Conservation (phyloP, 1,140 invertebrate species). For the Drosophila orosa region DNA sequence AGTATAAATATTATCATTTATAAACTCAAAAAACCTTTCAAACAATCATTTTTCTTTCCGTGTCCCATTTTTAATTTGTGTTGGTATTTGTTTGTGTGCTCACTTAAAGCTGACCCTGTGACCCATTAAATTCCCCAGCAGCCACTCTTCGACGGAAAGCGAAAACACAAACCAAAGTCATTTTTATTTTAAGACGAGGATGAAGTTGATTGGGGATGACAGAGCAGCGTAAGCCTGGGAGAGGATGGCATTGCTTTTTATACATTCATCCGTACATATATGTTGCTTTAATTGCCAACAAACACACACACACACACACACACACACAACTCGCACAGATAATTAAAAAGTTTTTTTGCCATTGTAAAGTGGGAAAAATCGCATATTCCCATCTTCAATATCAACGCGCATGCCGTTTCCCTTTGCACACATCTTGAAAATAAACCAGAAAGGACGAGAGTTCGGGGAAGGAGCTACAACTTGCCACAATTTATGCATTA, state of each 20-base stretch:
- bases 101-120: conserved; percentile 56
- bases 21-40: neutral
- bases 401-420: neutral
- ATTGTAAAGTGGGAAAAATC: conserved; percentile 45
- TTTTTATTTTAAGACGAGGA: conserved; percentile 46
- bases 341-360: conserved; percentile 45
- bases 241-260: conserved; percentile 23
- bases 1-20: neutral
- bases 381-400: conserved; percentile 48
- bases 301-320: conserved; percentile 6
- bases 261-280: neutral
- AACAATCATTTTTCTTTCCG: neutral
- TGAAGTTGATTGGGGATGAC: conserved; percentile 45
- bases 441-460: conserved; percentile 9
- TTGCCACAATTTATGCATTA: conserved; percentile 65
- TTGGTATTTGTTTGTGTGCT: conserved; percentile 9
- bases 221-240: neutral
- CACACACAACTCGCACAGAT: conserved; percentile 18
- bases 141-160: conserved; percentile 13
- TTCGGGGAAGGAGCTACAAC: conserved; percentile 13
- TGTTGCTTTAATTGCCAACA: conserved; percentile 54
- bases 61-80: conserved; percentile 5
- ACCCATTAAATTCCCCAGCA: conserved; percentile 47
- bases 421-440: conserved; percentile 10
- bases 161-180: conserved; percentile 43